Evolutionary conservation across 2,797 vertebrate species (phyloP).

Genomic region (Triplophysa yarkandensis): DNA sequence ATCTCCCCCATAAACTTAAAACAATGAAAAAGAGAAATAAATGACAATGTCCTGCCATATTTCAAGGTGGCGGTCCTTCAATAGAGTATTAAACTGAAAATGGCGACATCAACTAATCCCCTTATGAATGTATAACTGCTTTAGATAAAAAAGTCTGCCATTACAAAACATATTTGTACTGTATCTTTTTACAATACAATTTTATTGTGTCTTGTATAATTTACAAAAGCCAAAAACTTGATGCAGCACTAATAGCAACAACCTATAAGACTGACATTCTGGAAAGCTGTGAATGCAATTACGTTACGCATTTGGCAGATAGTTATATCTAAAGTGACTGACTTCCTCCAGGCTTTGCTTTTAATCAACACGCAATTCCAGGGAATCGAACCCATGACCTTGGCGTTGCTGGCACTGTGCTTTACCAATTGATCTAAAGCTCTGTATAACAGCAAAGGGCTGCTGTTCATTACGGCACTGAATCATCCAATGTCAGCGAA

Average conservation of each 20-base stretch:
- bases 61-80: background rate
- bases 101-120: background rate
- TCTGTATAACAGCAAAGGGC: background rate
- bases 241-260: background rate
- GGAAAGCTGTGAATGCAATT: background rate
- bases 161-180: too few species aligned
- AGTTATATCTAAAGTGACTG: background rate
- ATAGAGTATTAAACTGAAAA: background rate
- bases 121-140: too few species aligned
- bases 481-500: slow-evolving; percentile 29
- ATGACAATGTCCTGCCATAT: background rate
- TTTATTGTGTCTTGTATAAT: background rate
- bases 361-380: slow-evolving; percentile 1
- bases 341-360: background rate
- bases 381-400: slow-evolving; percentile 11
- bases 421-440: background rate
- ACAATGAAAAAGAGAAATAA: background rate
- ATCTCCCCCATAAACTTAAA: background rate
- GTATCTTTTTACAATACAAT: too few species aligned
- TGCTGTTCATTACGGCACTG: slow-evolving; percentile 18
- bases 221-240: background rate
- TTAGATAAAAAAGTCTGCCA: background rate
- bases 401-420: slow-evolving; percentile 3
- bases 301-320: background rate
- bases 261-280: background rate